phyloP scores from a whole-genome alignment of 2,113 vertebrate species.

The Hyperoodon ampullatus region DNA sequence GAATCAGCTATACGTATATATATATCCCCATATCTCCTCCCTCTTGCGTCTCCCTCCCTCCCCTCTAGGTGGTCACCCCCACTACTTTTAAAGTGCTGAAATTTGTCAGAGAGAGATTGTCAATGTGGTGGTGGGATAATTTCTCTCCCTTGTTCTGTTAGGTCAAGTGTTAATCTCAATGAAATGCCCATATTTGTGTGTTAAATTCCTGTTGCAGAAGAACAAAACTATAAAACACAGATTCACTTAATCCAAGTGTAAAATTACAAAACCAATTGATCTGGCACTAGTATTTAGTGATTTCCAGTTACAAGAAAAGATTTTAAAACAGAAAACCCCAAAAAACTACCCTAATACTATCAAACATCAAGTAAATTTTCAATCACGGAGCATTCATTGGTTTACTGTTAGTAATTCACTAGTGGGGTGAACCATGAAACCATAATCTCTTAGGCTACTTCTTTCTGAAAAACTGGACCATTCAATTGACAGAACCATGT shows the following conservation, averaged over 20 bases:
- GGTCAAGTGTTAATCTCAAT: not conserved
- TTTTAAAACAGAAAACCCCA: constrained; percentile 72
- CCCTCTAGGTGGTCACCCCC: not conserved
- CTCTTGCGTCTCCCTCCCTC: too few species aligned
- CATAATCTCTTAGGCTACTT: constrained; percentile 77
- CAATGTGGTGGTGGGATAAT: not conserved
- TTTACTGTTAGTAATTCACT: constrained; percentile 80
- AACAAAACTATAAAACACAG: not conserved
- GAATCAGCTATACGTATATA: too few species aligned
- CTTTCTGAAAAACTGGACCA: constrained; percentile 77
- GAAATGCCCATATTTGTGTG: not conserved
- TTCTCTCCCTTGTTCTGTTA: not conserved
- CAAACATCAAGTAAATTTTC: constrained; percentile 80
- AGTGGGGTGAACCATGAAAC: constrained; percentile 75
- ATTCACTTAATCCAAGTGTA: not conserved
- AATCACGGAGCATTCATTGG: constrained; percentile 70
- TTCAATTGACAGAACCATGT: constrained; percentile 78
- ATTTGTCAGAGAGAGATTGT: not conserved
- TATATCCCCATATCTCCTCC: too few species aligned
- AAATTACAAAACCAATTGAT: constrained; percentile 25
- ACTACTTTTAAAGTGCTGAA: not conserved
- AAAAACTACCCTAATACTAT: constrained; percentile 71
- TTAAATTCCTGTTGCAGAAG: constrained; percentile 26
- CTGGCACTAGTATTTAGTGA: constrained; percentile 57
- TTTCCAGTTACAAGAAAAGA: constrained; percentile 64